Evolutionary conservation across 2,888 invertebrate genomes (phyloP), one percentile per base, ranked within the genome.

Genomic region (Diarsia rubi): DNA sequence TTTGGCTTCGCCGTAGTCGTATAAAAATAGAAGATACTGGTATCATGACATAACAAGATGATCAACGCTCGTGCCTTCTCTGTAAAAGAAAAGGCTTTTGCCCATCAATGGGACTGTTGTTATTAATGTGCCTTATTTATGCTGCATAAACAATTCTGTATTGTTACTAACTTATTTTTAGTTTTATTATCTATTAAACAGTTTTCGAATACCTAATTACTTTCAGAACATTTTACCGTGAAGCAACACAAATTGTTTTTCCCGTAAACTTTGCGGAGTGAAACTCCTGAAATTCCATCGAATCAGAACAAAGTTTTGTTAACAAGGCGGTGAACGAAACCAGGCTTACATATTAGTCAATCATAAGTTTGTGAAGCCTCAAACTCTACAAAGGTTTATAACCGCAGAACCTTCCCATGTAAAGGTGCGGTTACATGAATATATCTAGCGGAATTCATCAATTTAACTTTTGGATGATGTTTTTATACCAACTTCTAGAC

Each of bases 361-460:
- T 84, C 83, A 84, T 67, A 85, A 78, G 73, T 84, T 84, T 65
- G n/a, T 24, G 42, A 69, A 73, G 49, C 83, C 80, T 3, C 71
- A 67, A 63, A 63, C 80, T 78, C 72, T 59, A 70, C 67, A 72
- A 71, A 79, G 60, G 37, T 37, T 77, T 42, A 24, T 57, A 73
- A 47, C 69, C 68, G 21, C 60, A 45, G 16, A 16, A 76, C 1
- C 21, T 12, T n/a, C 6, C 14, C n/a, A n/a, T 24, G 19, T 47
- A 44, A 63, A 24, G 47, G 52, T 42, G 42, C 19, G 31, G 69
- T 70, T 70, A 44, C 2, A 63, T 14, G 21, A 31, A 47, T 31
- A 8, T 37, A 24, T 76, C 0, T 42, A 12, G 1, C 3, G 24
- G 16, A 37, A 27, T 67, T 24, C 12, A 49, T 21, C n/a, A 27